Base-by-base conservation (phyloP, 2,113 vertebrate genomes). In the Istiophorus platypterus region DNA sequence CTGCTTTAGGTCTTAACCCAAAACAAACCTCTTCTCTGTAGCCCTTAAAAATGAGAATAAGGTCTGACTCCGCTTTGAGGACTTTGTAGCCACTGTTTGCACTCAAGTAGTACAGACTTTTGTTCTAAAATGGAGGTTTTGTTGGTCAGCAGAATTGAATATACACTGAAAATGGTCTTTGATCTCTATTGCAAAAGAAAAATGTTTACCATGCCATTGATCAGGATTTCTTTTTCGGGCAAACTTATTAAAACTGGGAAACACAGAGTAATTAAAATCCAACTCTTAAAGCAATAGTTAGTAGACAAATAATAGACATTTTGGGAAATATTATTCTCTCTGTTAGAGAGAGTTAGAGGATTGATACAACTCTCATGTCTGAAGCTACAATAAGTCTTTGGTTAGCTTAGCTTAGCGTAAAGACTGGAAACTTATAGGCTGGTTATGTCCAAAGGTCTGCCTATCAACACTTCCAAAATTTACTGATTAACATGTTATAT, bases 1-100 rank as follows among this genome's bases (percentile, higher is more conserved):
- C 57, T 59, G 18, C 63, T 76, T 59, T 22, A 54, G 63, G 31
- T 34, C 6, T 34, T 34, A 34, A 34, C 31, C 45, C 27, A 20
- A 7, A 41, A 70, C 56, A 13, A 7, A 3, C 1, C 12, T 31
- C 5, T 67, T 27, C 6, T 57, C 47, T 76, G 24, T 65, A 65
- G 65, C 57, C 63, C 26, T 76, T 8, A 3, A 65, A 80, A 84
- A 20, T 9, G 7, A 69, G 67, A 82, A 76, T 18, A 11, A 27
- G 2, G 17, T 47, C 0, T 69, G 47, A 73, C 59, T 63, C 27
- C 29, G 57, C 9, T 29, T 37, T 34, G 51, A 31, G 37, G 11
- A 1, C 0, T 34, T 2, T 34, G 37, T 9, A 39, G 18, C 27
- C n/a, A n/a, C n/a, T 17, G 18, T 39, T 26, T 72, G 11, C 7